Conservation (phyloP, 2,888 invertebrate species). For the Heliconius sara region DNA sequence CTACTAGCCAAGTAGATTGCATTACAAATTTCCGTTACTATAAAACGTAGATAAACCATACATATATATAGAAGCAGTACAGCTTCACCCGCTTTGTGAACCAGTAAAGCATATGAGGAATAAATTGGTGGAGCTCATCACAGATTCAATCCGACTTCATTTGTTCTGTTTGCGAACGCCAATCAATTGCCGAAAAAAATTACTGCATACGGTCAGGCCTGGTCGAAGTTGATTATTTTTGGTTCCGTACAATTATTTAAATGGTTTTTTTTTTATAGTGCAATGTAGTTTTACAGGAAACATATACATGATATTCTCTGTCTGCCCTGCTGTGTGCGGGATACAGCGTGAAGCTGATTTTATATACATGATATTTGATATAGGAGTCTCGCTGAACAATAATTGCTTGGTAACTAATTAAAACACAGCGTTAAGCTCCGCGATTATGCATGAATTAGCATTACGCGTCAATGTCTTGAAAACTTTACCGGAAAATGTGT, state of each 20-base stretch:
- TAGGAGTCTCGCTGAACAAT: too few relatives aligned
- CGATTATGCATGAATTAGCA: too few relatives aligned
- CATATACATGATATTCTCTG: too few relatives aligned
- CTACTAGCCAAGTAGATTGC: not conserved
- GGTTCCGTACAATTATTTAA: conserved; percentile 53
- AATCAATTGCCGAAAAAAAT: conserved; percentile 79
- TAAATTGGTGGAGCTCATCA: conserved; percentile 76
- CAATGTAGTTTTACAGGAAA: too few relatives aligned
- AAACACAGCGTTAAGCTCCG: too few relatives aligned
- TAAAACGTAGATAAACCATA: not conserved
- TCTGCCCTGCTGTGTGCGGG: too few relatives aligned
- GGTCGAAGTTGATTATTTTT: not conserved
- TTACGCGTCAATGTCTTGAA: too few relatives aligned
- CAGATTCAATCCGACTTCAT: conserved; percentile 77
- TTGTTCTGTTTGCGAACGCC: conserved; percentile 75
- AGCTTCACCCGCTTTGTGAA: conserved; percentile 29
- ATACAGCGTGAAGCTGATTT: too few relatives aligned
- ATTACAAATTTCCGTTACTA: not conserved
- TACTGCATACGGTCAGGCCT: conserved; percentile 48
- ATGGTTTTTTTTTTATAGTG: not conserved
- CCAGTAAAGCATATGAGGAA: conserved; percentile 46
- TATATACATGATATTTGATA: too few relatives aligned
- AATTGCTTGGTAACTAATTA: too few relatives aligned
- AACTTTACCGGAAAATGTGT: too few relatives aligned
- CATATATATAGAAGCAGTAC: not conserved